Base-by-base conservation (phyloP, 2,888 invertebrate species). In the Calameuta pallipes region DNA sequence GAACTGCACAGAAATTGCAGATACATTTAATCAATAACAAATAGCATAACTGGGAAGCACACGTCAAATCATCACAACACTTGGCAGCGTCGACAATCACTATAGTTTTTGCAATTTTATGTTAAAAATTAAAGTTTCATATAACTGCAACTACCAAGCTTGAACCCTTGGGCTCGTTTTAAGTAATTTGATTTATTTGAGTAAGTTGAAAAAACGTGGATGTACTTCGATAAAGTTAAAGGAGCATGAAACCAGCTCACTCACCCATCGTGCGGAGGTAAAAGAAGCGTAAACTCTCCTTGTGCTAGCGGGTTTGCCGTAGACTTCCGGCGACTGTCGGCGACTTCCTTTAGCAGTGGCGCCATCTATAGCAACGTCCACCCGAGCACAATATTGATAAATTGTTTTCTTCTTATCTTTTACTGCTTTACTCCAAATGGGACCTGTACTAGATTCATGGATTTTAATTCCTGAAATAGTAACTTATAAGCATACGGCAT, bases 401-500 rank as follows among this genome's bases (percentile, higher is more conserved):
- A 37, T 13, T 37, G 1, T 37, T 15, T 37, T 37, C 13, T 3
- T 15, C 37, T 37, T 37, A 13, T 15, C 37, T 15, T 37, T 15
- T 37, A 37, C 13, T 4, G 37, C 37, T 37, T 15, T 37, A 15
- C 1, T 15, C 13, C 1, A 1, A 37, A 37, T 37, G 4, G 13
- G 37, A 13, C 37, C 36, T 36, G 36, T 3, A 12, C 12, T 3
- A 36, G 36, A 36, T 36, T 15, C 99, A 99, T 99, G 13, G 98
- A 96, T 88, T 98, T 96, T 1, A 99, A 93, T 92, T 99, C 99
- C 89, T 99, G 99, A 91, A 99, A 97, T 23, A 99, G 94, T 83
- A 99, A 93, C 92, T 99, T 99, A 92, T 98, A 99, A 15, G 99
- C 99, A 92, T 99, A 99, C 0, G 99, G 99, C 94, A 99, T 98